phyloP scores from a whole-genome alignment of 2,797 vertebrate species.

The Tenualosa ilisha region DNA sequence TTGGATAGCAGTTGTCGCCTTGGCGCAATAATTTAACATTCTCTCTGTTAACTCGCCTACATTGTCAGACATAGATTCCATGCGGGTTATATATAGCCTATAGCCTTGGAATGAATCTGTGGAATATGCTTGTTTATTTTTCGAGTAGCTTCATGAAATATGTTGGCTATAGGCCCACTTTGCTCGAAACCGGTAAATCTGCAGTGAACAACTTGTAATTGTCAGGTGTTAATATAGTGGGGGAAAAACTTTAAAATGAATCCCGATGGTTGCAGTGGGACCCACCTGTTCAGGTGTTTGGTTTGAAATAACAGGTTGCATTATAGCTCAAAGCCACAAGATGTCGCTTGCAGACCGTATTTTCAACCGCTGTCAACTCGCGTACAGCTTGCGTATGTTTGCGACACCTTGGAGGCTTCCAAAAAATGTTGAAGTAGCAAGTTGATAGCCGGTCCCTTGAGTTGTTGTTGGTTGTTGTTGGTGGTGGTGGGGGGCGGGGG shows the following conservation, averaged over 20 bases:
- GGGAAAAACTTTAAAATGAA: too few species aligned
- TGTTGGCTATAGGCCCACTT: neutral
- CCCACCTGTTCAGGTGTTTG: neutral
- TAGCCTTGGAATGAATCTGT: too few species aligned
- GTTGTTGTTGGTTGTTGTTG: too few species aligned
- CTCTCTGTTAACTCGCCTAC: neutral
- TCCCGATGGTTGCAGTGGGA: too few species aligned
- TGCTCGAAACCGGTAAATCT: neutral
- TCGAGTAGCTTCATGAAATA: neutral
- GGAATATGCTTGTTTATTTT: neutral
- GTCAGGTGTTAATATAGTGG: neutral
- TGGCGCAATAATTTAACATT: neutral
- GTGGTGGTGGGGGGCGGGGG: too few species aligned
- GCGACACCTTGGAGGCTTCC: neutral
- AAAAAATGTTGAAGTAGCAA: neutral
- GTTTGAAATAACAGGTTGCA: neutral
- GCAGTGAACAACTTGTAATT: neutral
- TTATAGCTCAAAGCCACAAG: slow-evolving; percentile 49
- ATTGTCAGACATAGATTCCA: too few species aligned
- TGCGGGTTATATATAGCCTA: too few species aligned
- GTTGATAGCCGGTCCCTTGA: neutral
- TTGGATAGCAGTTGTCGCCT: too few species aligned
- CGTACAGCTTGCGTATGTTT: neutral
- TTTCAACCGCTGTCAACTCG: neutral
- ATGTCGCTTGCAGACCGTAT: slow-evolving; percentile 53